A percentile compares a stretch with the other conserved stretches of the same genome.
Evolutionary conservation across 2,113 vertebrate species (phyloP).

Genomic region (Sciurus niger): DNA sequence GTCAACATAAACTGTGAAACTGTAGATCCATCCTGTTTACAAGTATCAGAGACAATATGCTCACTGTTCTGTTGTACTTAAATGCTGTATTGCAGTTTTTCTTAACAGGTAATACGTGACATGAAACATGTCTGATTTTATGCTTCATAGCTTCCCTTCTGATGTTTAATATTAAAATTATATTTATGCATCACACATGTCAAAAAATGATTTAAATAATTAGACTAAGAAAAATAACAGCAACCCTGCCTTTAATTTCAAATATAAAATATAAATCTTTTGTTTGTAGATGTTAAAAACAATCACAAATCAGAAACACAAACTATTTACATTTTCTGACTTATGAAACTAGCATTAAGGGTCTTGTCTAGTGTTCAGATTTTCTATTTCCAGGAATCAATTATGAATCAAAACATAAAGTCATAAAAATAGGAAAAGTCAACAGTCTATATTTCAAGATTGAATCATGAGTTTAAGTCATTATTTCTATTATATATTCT

Average conservation of each 20-base stretch:
- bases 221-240: conserved; percentile 58
- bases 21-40: conserved; percentile 80
- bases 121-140: conserved; percentile 80
- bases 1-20: conserved; percentile 88
- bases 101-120: conserved; percentile 84
- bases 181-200: conserved; percentile 66
- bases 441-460: conserved; percentile 50
- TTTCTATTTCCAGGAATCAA: conserved; percentile 62
- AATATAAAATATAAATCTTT: conserved; percentile 68
- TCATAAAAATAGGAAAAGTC: conserved; percentile 54
- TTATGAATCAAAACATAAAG: conserved; percentile 58
- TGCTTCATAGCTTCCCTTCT: conserved; percentile 66
- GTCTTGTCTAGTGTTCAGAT: not conserved
- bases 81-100: conserved; percentile 81
- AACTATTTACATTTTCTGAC: conserved; percentile 10
- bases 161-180: conserved; percentile 66
- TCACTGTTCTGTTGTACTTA: conserved; percentile 78
- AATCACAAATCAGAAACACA: conserved; percentile 51
- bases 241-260: conserved; percentile 26
- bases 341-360: conserved; percentile 36
- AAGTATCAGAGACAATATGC: conserved; percentile 77
- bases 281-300: conserved; percentile 39
- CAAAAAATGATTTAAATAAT: conserved; percentile 75
- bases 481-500: conserved; percentile 49
- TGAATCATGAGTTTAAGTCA: conserved; percentile 52